phyloP scores from a whole-genome alignment of 1,140 invertebrate species.

The Sarcophaga peregrina region DNA sequence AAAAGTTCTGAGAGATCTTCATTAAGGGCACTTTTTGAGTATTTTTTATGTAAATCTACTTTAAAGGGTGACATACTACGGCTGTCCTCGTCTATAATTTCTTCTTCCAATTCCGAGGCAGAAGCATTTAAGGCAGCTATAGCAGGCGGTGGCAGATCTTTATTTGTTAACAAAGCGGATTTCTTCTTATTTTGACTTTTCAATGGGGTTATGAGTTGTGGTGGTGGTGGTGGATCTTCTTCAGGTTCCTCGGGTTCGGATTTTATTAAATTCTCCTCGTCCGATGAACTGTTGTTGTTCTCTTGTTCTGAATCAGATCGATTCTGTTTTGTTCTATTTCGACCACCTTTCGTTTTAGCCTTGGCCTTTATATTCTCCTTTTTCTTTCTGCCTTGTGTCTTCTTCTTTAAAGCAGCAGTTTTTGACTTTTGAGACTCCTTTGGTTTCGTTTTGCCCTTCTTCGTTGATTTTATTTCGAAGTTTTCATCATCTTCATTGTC shows the following conservation, averaged over 20 bases:
- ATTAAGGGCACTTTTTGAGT: constrained; percentile 66
- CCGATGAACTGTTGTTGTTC: constrained; percentile 41
- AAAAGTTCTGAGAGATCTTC: constrained; percentile 63
- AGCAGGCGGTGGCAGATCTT: constrained; percentile 58
- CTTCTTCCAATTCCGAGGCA: constrained; percentile 59
- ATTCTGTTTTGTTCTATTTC: constrained; percentile 48
- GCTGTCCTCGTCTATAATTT: constrained; percentile 52
- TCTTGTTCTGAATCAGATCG: constrained; percentile 37
- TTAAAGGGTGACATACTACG: constrained; percentile 65
- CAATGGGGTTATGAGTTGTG: neutral
- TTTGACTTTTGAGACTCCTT: neutral
- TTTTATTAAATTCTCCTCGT: constrained; percentile 19
- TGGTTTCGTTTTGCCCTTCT: constrained; percentile 50
- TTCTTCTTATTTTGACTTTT: neutral
- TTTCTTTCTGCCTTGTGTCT: constrained; percentile 47
- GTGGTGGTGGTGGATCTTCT: constrained; percentile 44
- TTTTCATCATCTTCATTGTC: constrained; percentile 44
- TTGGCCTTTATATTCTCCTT: constrained; percentile 48
- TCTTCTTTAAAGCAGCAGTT: constrained; percentile 51
- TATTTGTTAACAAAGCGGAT: constrained; percentile 31
- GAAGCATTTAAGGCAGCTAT: constrained; percentile 59
- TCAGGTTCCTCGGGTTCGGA: constrained; percentile 44
- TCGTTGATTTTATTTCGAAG: constrained; percentile 45
- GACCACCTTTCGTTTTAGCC: constrained; percentile 51
- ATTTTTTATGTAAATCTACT: constrained; percentile 66